Conservation (phyloP, 2,888 invertebrate genomes). For the Dicyrtomina minuta region DNA sequence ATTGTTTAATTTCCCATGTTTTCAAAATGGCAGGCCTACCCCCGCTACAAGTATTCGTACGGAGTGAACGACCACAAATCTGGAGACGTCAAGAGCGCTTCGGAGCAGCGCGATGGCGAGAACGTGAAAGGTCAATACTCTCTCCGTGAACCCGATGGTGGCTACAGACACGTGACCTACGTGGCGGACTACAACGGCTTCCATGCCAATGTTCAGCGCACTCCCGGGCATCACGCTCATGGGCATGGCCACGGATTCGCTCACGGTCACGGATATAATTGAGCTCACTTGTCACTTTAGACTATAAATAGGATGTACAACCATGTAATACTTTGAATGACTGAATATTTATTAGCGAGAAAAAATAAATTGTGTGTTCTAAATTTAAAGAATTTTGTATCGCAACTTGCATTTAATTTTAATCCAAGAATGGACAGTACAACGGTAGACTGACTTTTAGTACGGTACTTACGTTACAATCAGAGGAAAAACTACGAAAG, state of each 20-base stretch:
- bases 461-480: no score
- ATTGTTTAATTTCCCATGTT: no score
- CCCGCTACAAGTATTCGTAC: constrained; percentile 34
- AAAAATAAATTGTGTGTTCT: no score
- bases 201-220: constrained; percentile 25
- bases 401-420: no score
- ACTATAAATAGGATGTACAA: no score
- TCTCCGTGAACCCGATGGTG: constrained; percentile 27
- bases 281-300: no score
- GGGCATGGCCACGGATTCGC: constrained; percentile 10
- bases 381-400: no score
- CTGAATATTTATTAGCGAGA: no score
- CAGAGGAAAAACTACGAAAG: no score
- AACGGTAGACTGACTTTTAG: no score
- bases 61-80: constrained; percentile 48
- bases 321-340: no score
- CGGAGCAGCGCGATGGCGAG: constrained; percentile 28
- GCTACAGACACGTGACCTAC: constrained; percentile 20
- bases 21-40: constrained; percentile 21
- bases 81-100: constrained; percentile 42
- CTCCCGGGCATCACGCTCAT: constrained; percentile 16
- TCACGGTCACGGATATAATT: constrained; percentile 22
- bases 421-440: no score
- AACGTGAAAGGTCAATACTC: constrained; percentile 33
- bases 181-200: constrained; percentile 30